Percentiles rank a stretch among this genome's conserved stretches.
phyloP scores from a whole-genome alignment of 2,113 vertebrate species.

The human (Homo sapiens) region DNA sequence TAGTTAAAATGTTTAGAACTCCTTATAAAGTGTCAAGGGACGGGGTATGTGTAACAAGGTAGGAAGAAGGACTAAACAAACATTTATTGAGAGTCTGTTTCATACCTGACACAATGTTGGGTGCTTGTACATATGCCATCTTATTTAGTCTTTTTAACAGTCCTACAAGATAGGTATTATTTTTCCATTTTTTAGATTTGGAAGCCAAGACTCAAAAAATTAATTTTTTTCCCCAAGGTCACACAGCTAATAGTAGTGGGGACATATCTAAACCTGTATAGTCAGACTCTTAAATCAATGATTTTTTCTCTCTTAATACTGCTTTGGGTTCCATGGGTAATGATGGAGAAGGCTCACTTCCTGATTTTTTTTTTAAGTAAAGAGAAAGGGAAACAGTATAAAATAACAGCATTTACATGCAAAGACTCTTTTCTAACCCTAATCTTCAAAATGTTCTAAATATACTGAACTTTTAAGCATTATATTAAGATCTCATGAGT shows the following conservation, averaged over 20 bases:
- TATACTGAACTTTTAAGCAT: conserved; percentile 7
- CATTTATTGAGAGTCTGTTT: not conserved
- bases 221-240: not conserved
- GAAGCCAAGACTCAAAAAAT: conserved; percentile 6
- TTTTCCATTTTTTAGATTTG: conserved; percentile 45
- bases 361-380: not conserved
- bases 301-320: not conserved
- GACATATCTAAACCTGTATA: conserved; percentile 15
- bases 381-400: not conserved
- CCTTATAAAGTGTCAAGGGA: conserved; percentile 9
- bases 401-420: not conserved
- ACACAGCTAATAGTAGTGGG: not conserved
- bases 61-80: not conserved
- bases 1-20: conserved; percentile 32
- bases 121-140: not conserved
- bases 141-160: not conserved
- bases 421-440: conserved; percentile 27
- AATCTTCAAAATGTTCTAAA: conserved; percentile 1
- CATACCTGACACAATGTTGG: not conserved
- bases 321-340: not conserved
- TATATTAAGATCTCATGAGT: not conserved
- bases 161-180: not conserved
- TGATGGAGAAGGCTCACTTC: not conserved
- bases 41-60: not conserved
- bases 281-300: not conserved